phyloP scores from a whole-genome alignment of 1,140 invertebrate genomes.

The Caenorhabditis remanei region DNA sequence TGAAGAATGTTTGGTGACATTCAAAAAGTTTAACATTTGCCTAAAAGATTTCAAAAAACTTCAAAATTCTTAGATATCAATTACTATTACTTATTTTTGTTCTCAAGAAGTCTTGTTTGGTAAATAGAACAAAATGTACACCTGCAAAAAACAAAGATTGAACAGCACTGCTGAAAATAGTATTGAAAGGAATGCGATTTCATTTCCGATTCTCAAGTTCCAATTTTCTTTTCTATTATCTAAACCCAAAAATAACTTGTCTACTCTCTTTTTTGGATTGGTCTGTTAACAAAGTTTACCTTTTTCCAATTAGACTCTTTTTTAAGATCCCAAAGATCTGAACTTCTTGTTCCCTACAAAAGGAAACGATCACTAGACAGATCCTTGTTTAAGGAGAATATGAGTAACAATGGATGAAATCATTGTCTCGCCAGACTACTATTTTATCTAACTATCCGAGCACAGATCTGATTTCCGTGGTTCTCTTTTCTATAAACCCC shows the following conservation, averaged over 20 bases:
- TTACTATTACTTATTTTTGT: neutral
- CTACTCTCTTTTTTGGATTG: neutral
- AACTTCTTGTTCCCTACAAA: neutral
- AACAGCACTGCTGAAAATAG: neutral
- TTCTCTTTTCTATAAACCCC: neutral
- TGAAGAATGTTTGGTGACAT: too few relatives aligned
- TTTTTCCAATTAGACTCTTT: neutral
- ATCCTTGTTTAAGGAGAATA: neutral
- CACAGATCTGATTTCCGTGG: constrained; percentile 32
- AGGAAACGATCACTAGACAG: constrained; percentile 12
- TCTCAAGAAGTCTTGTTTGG: neutral
- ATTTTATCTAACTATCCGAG: constrained; percentile 31
- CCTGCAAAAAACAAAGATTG: constrained; percentile 1
- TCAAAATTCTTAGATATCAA: too few relatives aligned
- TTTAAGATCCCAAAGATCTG: neutral
- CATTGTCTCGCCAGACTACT: neutral
- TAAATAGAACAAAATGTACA: neutral
- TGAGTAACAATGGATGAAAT: constrained; percentile 31
- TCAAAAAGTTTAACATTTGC: too few relatives aligned
- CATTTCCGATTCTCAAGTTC: constrained; percentile 12
- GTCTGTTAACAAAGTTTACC: neutral
- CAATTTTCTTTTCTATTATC: neutral
- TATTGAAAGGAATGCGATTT: neutral
- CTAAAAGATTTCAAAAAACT: too few relatives aligned
- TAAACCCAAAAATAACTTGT: neutral